These are phyloP conservation scores for Cyclina sinensis DNA, from an alignment of 1,140 invertebrate genomes.

Conservation along the genomic window DNA sequence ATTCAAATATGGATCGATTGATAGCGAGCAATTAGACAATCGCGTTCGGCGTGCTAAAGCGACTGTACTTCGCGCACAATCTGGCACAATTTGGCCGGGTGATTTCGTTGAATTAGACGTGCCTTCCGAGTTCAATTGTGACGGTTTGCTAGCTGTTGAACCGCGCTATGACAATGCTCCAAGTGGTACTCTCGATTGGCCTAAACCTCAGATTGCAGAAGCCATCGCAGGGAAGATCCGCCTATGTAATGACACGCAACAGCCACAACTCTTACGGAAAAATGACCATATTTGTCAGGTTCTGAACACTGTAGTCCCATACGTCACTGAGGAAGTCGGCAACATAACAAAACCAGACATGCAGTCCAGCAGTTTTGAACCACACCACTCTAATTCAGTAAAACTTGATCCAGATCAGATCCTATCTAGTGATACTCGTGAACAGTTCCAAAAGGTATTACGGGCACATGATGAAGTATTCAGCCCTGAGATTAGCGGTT, in stretches of 20 bases:
- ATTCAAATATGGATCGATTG: too few relatives aligned
- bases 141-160: constrained; percentile 51
- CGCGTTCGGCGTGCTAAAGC: constrained; percentile 37
- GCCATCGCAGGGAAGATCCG: constrained; percentile 59
- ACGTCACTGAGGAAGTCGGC: too few relatives aligned
- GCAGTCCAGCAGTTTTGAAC: too few relatives aligned
- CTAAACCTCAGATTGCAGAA: constrained; percentile 8
- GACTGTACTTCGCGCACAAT: not conserved
- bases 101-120: constrained; percentile 65
- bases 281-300: too few relatives aligned
- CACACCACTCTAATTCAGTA: too few relatives aligned
- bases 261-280: constrained; percentile 47
- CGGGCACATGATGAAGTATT: too few relatives aligned
- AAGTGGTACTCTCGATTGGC: constrained; percentile 10
- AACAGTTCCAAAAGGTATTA: too few relatives aligned
- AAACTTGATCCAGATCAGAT: too few relatives aligned
- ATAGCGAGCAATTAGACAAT: not conserved
- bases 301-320: too few relatives aligned
- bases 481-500: too few relatives aligned
- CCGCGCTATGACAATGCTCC: constrained; percentile 2
- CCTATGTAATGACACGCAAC: constrained; percentile 64
- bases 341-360: too few relatives aligned
- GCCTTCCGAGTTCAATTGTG: constrained; percentile 17
- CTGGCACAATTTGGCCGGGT: constrained; percentile 61
- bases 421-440: too few relatives aligned